Conservation (phyloP, 1,140 invertebrate species). For the Drosophila lowei region DNA sequence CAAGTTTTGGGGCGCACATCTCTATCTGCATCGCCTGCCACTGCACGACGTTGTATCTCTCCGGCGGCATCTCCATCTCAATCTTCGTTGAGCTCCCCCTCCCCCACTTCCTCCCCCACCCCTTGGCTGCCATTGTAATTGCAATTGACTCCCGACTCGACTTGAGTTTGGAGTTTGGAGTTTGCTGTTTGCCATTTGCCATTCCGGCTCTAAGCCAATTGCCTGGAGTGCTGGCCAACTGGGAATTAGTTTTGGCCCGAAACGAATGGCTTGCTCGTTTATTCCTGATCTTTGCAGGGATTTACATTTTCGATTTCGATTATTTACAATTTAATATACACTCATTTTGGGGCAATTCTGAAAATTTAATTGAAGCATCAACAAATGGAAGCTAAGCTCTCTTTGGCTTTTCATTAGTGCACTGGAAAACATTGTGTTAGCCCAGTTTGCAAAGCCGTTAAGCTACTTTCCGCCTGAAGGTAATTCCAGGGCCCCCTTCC, state of each 20-base stretch:
- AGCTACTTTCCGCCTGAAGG: too few species aligned
- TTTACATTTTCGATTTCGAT: too few species aligned
- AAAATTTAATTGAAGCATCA: too few species aligned
- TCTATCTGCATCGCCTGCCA: constrained; percentile 25
- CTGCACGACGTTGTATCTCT: constrained; percentile 15
- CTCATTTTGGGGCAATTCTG: too few species aligned
- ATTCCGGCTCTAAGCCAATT: constrained; percentile 14
- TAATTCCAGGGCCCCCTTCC: too few species aligned
- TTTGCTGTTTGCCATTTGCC: background rate
- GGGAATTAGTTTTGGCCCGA: constrained; percentile 40
- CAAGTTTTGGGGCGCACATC: constrained; percentile 52
- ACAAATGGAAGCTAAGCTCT: too few species aligned
- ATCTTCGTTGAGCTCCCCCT: constrained; percentile 36
- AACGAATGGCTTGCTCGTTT: constrained; percentile 40
- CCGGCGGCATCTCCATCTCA: background rate
- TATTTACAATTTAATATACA: too few species aligned
- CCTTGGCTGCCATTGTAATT: constrained; percentile 40
- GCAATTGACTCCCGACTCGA: constrained; percentile 47
- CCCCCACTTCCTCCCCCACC: too few species aligned
- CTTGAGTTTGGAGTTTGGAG: constrained; percentile 5
- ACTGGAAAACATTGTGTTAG: too few species aligned
- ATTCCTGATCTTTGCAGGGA: constrained; percentile 11
- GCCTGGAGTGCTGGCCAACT: constrained; percentile 6
- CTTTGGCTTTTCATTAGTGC: too few species aligned
- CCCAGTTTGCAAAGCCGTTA: too few species aligned